Evolutionary conservation across 1,140 invertebrate species (phyloP), one percentile per base, ranked within the genome.

Genomic region (Uloborus diversus): DNA sequence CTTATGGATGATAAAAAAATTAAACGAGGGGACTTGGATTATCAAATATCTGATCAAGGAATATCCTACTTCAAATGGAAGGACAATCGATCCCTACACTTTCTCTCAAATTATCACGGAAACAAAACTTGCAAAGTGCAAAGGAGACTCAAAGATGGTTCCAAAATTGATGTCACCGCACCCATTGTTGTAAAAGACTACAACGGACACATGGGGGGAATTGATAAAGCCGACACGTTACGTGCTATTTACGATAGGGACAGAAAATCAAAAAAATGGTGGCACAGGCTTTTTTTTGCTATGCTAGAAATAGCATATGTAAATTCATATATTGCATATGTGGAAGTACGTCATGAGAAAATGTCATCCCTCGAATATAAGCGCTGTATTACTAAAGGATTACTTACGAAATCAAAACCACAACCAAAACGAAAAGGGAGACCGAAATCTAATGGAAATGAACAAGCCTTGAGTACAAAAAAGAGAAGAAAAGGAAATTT

Each of bases 281-380:
- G 70, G 70, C 57, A 61, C 33, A 28, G 70, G 32, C 70, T 61
- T 27, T 73, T 73, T 73, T 73, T 61, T 61, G 57, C 57, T 61
- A 25, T 61, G 57, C 14, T 61, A 61, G 57, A 61, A 61, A 61
- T 61, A 27, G 57, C 27, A 61, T 61, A 61, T 61, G 25, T 61
- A 61, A 61, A 61, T 61, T 61, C 57, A 61, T 61, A 61, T 61
- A 57, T 51, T 32, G 56, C 28, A 73, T 73, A 20, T 32, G 56
- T 47, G 70, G 51, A 73, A 73, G 56, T 30, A 35, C 37, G 32
- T 51, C 68, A 32, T 23, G 49, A 56, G 23, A 57, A 70, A 70
- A 70, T 70, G 42, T 42, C 68, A 20, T 33, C 33, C 33, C 47
- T 70, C 23, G 32, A 70, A 70, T 70, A 61, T 61, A 61, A 61